A percentile compares a stretch with the other conserved stretches of the same genome.
These are phyloP conservation scores for Natrix natrix DNA, from an alignment of 2,797 vertebrate species.

Conservation along the genomic window DNA sequence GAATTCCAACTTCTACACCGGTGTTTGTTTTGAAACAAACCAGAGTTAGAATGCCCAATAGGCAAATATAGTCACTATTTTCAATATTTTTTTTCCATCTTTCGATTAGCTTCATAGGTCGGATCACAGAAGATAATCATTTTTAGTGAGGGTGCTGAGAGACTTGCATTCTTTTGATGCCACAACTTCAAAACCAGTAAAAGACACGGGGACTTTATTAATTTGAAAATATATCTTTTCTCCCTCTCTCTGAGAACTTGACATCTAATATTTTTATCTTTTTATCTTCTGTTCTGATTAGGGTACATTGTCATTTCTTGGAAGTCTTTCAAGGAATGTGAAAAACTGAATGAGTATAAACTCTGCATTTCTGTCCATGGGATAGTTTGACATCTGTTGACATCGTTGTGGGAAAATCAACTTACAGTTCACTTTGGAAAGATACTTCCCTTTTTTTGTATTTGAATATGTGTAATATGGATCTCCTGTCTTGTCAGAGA, in stretches of 20 bases:
- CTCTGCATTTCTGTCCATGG: background rate
- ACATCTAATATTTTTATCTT: background rate
- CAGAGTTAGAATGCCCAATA: background rate
- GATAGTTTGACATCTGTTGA: background rate
- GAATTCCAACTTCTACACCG: background rate
- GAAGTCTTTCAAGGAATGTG: background rate
- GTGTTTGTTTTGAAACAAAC: background rate
- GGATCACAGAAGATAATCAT: background rate
- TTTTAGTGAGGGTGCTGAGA: background rate
- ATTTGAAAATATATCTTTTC: background rate
- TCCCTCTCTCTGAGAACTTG: background rate
- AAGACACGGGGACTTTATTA: background rate
- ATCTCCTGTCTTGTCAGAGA: background rate
- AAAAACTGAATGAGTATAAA: background rate
- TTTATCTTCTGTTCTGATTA: background rate
- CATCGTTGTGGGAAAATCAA: background rate
- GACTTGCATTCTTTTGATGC: background rate
- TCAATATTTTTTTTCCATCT: background rate
- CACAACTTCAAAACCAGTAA: background rate
- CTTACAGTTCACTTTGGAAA: background rate
- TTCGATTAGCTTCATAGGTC: background rate
- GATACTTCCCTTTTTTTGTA: background rate
- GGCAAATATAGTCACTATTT: background rate
- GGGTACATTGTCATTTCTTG: background rate
- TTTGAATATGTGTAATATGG: background rate